A percentile compares a stretch with the other conserved stretches of the same genome.
phyloP scores from a whole-genome alignment of 2,113 vertebrate species.

The Gopherus evgoodei region DNA sequence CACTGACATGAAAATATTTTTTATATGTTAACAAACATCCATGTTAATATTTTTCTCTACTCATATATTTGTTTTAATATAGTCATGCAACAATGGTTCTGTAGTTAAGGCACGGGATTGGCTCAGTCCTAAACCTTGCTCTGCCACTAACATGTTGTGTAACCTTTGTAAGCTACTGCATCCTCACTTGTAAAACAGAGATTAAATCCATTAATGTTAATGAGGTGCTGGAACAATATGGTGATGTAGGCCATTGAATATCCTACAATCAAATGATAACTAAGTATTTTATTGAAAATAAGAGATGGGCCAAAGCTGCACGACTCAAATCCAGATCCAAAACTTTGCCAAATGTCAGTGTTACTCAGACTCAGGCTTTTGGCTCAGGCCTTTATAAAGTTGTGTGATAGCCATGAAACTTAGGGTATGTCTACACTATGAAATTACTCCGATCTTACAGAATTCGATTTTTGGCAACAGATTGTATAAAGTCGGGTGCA shows the following conservation, averaged over 20 bases:
- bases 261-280: not conserved
- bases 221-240: not conserved
- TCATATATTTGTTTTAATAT: not conserved
- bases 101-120: not conserved
- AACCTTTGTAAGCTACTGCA: not conserved
- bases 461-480: no score
- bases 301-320: not conserved
- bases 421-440: not conserved
- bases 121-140: not conserved
- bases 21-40: not conserved
- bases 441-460: no score
- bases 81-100: not conserved
- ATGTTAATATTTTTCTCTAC: not conserved
- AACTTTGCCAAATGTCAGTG: not conserved
- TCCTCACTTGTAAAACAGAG: not conserved
- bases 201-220: not conserved
- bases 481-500: no score
- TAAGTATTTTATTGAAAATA: not conserved
- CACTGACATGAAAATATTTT: not conserved
- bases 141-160: no score
- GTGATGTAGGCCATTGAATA: not conserved
- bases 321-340: not conserved
- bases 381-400: not conserved
- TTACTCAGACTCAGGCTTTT: not conserved
- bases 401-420: not conserved